These are phyloP conservation scores for Plecotus auritus DNA, from an alignment of 2,113 vertebrate species.

Conservation along the genomic window DNA sequence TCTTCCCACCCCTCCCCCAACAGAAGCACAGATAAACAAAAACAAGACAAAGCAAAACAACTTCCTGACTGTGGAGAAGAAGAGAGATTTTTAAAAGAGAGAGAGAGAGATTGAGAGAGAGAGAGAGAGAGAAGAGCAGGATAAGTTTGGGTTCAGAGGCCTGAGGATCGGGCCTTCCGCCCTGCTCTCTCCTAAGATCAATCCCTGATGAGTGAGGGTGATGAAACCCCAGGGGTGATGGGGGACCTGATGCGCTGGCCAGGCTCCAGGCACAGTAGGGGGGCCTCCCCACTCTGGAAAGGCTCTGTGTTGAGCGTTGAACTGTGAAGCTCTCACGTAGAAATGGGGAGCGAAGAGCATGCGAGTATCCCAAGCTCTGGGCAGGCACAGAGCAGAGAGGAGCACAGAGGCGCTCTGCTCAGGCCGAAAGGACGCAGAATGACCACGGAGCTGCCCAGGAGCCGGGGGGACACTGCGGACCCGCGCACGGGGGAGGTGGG, in stretches of 20 bases:
- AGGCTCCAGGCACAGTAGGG: not conserved
- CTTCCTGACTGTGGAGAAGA: not conserved
- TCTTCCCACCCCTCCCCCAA: no score
- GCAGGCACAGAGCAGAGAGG: not conserved
- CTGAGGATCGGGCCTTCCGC: not conserved
- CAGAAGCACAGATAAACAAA: not conserved
- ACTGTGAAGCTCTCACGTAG: not conserved
- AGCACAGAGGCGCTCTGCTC: not conserved
- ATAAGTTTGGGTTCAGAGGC: not conserved
- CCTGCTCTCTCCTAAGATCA: not conserved
- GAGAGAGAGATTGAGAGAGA: not conserved
- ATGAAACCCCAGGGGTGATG: not conserved
- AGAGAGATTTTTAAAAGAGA: not conserved
- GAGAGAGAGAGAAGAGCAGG: not conserved
- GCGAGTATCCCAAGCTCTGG: not conserved
- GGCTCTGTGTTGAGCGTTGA: not conserved
- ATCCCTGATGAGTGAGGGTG: not conserved
- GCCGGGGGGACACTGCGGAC: not conserved
- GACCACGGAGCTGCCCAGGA: not conserved
- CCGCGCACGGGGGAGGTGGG: accelerated
- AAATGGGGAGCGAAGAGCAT: not conserved
- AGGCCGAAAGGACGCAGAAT: not conserved
- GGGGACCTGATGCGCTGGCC: not conserved
- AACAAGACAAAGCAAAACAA: not conserved
- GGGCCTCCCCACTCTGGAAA: not conserved